Evolutionary conservation across 2,113 vertebrate species (phyloP), one percentile per base, ranked within the genome.

Genomic region (Eretmochelys imbricata): DNA sequence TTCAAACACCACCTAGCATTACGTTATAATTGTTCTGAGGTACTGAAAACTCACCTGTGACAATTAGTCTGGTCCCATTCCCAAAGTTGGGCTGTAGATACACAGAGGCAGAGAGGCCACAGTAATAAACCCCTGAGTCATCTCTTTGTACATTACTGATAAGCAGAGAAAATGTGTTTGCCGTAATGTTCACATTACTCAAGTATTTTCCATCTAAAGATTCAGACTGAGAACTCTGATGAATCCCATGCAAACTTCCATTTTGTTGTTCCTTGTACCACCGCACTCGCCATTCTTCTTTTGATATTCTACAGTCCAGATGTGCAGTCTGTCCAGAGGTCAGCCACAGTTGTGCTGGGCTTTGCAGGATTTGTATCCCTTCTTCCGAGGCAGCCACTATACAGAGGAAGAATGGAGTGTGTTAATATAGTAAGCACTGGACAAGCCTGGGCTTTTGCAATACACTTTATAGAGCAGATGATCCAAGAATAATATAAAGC

Each of bases 91-190:
- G 1, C 5, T 1, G 0, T 3, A 11, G 2, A 38, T 22, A 3
- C 11, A 25, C 12, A 27, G 11, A 76, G 1, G 0, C 0, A 2
- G 3, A 6, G 50, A 4, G 50, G 59, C 27, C 35, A 46, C 91
- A 89, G 51, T 51, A 89, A 89, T 93, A 93, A 46, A 85, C n/a
- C 8, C 91, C 51, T 0, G 87, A 85, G 75, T 89, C 91, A 51
- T 75, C 42, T 51, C 51, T 50, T 46, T 35, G 42, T 16, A 1
- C 8, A 1, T 14, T 0, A 53, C 20, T 1, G 59, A 89, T 81
- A 35, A 1, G 0, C 2, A 93, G n/a, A 59, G 76, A 75, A n/a
- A 51, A 72, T 1, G 1, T 1, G 0, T 0, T 19, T 0, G 0
- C 1, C 0, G 1, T 16, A 25, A 7, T 13, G 42, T 12, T 9